Evolutionary conservation across 2,113 vertebrate genomes (phyloP), one percentile per base, ranked within the genome.

Genomic region (Meriones unguiculatus): DNA sequence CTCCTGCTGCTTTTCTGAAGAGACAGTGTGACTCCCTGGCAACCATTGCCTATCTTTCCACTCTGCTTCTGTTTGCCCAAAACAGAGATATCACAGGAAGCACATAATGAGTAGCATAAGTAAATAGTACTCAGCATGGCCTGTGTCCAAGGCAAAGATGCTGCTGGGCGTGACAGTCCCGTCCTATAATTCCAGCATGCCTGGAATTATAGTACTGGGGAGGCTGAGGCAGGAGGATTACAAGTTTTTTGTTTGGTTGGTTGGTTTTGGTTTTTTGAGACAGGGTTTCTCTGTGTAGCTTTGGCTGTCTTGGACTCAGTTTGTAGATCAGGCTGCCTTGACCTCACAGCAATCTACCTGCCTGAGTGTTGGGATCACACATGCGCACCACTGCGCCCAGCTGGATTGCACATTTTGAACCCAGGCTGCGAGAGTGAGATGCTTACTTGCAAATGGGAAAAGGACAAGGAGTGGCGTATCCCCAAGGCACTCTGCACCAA

Each of bases 21-120:
- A 89, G 35, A 96, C 0, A 35, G 32, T 32, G 24, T 70, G 28
- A 32, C 46, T 94, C 65, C 72, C 76, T 95, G 77, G 90, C 95
- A 92, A 87, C 72, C 70, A 20, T 9, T 82, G 38, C 30, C 32
- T 67, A 18, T 46, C 75, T 54, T 87, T 80, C 62, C 62, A n/a
- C 28, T 67, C 54, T 30, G 50, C 59, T 72, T 80, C 70, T 54
- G 28, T 93, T 94, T 64, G 75, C 46, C 76, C 85, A 73, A 88
- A 64, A 72, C 87, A 93, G 30, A 92, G 50, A 46, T 41, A 8
- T 0, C 0, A 30, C 20, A 87, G 28, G n/a, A 90, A 62, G 2
- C 52, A 28, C 10, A 9, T 25, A 46, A 67, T 30, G 7, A 57
- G 18, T 35, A 22, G 7, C 35, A 1, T 57, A 9, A 84, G 28